phyloP scores from a whole-genome alignment of 2,113 vertebrate genomes.

The Microtus pennsylvanicus region DNA sequence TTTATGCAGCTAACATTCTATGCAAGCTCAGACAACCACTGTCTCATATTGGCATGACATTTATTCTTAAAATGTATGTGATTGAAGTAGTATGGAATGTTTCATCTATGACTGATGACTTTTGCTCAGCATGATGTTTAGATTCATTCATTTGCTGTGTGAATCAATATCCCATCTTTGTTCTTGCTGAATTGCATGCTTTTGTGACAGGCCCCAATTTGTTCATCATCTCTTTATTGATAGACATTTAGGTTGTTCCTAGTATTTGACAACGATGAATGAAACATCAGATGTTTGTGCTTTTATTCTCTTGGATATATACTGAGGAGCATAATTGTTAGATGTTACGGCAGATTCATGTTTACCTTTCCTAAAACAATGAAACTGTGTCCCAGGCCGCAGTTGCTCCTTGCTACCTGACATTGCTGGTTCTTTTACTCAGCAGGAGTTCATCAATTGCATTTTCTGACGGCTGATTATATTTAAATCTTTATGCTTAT shows the following conservation, averaged over 20 bases:
- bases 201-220: not conserved
- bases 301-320: slow-evolving; percentile 4
- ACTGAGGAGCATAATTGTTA: not conserved
- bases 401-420: not conserved
- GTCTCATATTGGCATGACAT: not conserved
- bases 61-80: not conserved
- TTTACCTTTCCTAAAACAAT: slow-evolving; percentile 9
- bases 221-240: not conserved
- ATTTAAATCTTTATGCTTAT: not conserved
- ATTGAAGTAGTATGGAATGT: not conserved
- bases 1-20: not conserved
- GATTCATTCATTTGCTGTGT: not conserved
- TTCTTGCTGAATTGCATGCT: not conserved
- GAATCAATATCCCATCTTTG: not conserved
- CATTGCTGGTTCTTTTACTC: not conserved
- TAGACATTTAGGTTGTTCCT: not conserved
- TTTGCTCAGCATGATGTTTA: not conserved
- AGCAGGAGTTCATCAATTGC: not conserved
- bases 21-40: not conserved
- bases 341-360: not conserved
- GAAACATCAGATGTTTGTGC: not conserved
- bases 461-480: slow-evolving; percentile 7
- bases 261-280: not conserved
- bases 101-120: not conserved
- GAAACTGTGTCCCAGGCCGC: not conserved